These are phyloP conservation scores for Emmelina monodactyla DNA, from an alignment of 2,888 invertebrate species.

Conservation along the genomic window DNA sequence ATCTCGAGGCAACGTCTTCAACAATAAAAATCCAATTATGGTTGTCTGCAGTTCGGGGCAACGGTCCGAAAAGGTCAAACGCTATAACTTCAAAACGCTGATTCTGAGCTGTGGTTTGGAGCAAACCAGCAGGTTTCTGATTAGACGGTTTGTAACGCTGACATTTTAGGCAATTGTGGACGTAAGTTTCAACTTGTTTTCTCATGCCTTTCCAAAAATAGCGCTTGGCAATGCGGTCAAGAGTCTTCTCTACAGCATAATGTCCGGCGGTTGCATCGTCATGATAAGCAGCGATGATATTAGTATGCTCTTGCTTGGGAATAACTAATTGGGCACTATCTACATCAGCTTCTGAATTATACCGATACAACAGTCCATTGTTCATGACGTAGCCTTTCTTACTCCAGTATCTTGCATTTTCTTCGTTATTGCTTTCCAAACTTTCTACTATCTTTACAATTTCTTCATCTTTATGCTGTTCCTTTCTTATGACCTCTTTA, in stretches of 20 bases:
- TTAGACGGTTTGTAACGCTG: conserved; percentile 16
- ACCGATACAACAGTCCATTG: conserved; percentile 14
- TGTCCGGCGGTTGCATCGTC: conserved; percentile 11
- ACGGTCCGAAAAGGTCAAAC: conserved; percentile 12
- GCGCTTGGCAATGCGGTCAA: conserved; percentile 6
- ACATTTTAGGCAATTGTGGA: conserved; percentile 6
- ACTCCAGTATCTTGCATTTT: conserved; percentile 12
- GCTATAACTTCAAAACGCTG: conserved; percentile 9
- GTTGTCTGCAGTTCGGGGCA: conserved; percentile 4
- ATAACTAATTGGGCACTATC: conserved; percentile 14
- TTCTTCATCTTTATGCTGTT: conserved; percentile 6
- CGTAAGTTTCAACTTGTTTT: not conserved
- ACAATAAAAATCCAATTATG: conserved; percentile 13
- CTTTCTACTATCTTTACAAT: conserved; percentile 4
- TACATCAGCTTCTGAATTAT: conserved; percentile 4
- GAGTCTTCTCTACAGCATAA: conserved; percentile 8
- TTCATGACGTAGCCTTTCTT: conserved; percentile 15
- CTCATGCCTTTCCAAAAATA: conserved; percentile 13
- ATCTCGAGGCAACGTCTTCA: conserved; percentile 17
- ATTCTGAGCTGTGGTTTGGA: conserved; percentile 5
- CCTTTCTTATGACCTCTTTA: conserved; percentile 2
- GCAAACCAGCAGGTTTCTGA: conserved; percentile 15
- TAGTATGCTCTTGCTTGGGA: conserved; percentile 11
- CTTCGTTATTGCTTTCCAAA: conserved; percentile 4
- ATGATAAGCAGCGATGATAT: conserved; percentile 12